Evolutionary conservation across 2,797 vertebrate genomes (phyloP), one percentile per base, ranked within the genome.

Genomic region (Heteromormyrus szaboi): DNA sequence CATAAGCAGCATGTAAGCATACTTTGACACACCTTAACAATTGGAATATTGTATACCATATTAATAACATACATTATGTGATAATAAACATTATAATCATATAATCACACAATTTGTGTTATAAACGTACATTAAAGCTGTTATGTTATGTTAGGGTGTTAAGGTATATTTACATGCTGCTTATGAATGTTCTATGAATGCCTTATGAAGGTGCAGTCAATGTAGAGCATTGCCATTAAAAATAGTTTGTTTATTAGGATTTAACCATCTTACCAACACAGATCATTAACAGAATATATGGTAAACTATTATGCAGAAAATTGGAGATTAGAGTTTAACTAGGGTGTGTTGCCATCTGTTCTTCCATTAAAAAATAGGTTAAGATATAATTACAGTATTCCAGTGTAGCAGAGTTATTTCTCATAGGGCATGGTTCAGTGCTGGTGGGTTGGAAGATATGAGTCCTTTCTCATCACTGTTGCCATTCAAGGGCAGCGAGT

Each of bases 361-460:
- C 72, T 79, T 79, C 72, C 72, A 79, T 79, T 72, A 79, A 79
- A 79, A 79, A 79, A 79, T 79, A 79, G 72, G 72, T 79, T 79
- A 79, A 79, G 37, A 79, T 79, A 79, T 79, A 79, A 79, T 79
- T 79, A 79, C 72, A 79, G 41, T 79, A 79, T 37, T 79, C 41
- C 41, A 79, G 41, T 8, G 37, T 37, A 79, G 72, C 72, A 79
- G 72, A 44, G 72, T 44, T 79, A 79, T 79, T 44, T 79, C 19
- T 79, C 72, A 79, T 44, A 79, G 72, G 72, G 14, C 72, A 79
- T 44, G 72, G 33, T 44, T 79, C 72, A 79, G 37, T 44, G 72
- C 17, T 44, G 72, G 72, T 79, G 72, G 37, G 72, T 37, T 79
- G 37, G 6, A 41, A 9, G 72, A 79, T 76, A 17, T 41, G 41